Evolutionary conservation across 2,797 vertebrate genomes (phyloP).

Genomic region (Muscicapa comitata): DNA sequence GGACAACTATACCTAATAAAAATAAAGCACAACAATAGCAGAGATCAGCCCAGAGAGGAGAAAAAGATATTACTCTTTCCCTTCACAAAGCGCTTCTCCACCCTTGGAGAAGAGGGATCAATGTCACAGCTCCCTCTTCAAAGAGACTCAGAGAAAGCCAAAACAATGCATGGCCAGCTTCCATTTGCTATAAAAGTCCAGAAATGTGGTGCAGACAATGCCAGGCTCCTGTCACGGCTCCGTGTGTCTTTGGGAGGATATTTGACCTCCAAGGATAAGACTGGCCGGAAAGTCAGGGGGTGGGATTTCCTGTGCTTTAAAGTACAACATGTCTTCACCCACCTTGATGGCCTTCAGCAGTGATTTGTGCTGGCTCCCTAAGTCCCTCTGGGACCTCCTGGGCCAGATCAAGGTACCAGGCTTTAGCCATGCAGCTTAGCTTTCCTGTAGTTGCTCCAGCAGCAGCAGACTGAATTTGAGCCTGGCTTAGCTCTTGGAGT

Average conservation of each 20-base stretch:
- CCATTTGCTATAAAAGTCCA: neutral
- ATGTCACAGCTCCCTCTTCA: neutral
- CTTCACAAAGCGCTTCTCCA: neutral
- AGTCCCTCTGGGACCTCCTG: neutral
- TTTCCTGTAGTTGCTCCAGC: neutral
- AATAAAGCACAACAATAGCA: neutral
- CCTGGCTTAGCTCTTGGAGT: neutral
- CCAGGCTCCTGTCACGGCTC: neutral
- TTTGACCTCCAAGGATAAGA: neutral
- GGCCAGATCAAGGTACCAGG: neutral
- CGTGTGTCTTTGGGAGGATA: neutral
- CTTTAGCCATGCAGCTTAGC: neutral
- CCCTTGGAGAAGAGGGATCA: neutral
- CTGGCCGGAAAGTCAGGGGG: neutral
- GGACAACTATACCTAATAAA: neutral
- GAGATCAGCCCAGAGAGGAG: neutral
- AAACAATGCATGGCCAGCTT: slow-evolving; percentile 31
- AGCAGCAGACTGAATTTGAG: neutral
- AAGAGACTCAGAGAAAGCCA: neutral
- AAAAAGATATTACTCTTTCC: neutral
- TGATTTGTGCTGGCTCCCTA: neutral
- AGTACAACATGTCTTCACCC: neutral
- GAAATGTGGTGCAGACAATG: neutral
- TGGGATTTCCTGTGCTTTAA: slow-evolving; percentile 23
- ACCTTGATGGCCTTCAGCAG: neutral